A percentile compares a stretch with the other conserved stretches of the same genome.
phyloP scores from a whole-genome alignment of 2,797 vertebrate species.

The Enteromius afrohamiltoni region DNA sequence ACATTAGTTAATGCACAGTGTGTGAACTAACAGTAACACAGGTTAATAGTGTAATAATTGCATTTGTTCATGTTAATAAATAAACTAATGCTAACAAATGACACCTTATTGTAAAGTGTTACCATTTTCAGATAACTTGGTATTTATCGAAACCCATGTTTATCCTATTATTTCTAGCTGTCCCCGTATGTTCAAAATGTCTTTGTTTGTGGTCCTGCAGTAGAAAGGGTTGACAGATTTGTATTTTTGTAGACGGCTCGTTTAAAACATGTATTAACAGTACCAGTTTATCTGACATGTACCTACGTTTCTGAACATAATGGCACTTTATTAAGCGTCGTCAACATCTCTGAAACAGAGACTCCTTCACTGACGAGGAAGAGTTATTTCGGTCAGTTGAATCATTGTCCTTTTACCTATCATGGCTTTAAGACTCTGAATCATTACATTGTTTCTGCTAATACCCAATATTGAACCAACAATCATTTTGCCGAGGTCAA shows the following conservation, averaged over 20 bases:
- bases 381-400: slow-evolving; percentile 18
- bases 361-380: neutral
- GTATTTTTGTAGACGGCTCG: neutral
- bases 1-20: too few relatives aligned
- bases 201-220: neutral
- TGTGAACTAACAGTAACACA: too few relatives aligned
- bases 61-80: too few relatives aligned
- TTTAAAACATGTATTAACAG: neutral
- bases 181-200: neutral
- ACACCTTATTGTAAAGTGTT: too few relatives aligned
- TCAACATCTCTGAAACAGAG: neutral
- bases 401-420: slow-evolving; percentile 40
- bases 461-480: slow-evolving; percentile 56
- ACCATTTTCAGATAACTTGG: neutral
- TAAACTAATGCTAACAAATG: too few relatives aligned
- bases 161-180: neutral
- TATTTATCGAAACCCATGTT: neutral
- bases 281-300: neutral
- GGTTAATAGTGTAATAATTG: too few relatives aligned
- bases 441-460: slow-evolving; percentile 43
- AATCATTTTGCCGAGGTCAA: slow-evolving; percentile 58
- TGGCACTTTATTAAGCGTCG: neutral
- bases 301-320: neutral
- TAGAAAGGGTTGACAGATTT: neutral
- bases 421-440: slow-evolving; percentile 44